A percentile compares a stretch with the other conserved stretches of the same genome.
phyloP scores from a whole-genome alignment of 2,113 vertebrate genomes.

The Sylvia atricapilla region DNA sequence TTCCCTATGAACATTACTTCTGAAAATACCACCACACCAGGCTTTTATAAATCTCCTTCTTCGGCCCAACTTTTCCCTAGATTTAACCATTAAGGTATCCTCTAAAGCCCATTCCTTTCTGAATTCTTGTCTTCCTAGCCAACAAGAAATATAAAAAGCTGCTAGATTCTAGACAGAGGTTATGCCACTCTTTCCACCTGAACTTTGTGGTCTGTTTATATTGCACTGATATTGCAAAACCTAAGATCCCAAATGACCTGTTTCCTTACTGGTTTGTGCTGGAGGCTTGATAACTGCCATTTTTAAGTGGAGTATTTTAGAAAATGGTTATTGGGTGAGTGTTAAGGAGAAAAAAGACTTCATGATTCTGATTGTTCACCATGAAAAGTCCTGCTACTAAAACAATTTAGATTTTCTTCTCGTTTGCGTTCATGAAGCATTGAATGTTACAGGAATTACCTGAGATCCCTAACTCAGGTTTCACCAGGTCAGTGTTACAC shows the following conservation, averaged over 20 bases:
- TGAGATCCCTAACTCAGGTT: background rate
- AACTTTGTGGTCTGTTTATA: background rate
- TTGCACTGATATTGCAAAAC: background rate
- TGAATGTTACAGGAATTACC: background rate
- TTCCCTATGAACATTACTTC: background rate
- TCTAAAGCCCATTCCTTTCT: background rate
- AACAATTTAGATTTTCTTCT: background rate
- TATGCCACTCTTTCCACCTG: rapidly evolving
- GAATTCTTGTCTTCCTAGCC: background rate
- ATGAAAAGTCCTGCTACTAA: background rate
- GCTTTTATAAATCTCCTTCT: background rate
- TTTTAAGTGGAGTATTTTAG: background rate
- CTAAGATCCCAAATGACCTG: background rate
- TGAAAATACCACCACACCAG: background rate
- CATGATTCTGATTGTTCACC: background rate
- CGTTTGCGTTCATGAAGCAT: background rate
- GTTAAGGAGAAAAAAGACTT: background rate
- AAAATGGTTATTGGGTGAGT: background rate
- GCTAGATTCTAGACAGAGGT: background rate
- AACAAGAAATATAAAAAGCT: background rate
- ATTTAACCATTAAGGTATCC: background rate
- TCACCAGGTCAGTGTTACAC: background rate
- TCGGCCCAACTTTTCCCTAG: background rate
- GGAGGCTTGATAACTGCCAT: background rate
- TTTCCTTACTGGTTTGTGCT: background rate